Evolutionary conservation across 2,113 vertebrate species (phyloP).

Genomic region (Larimichthys polyactis): DNA sequence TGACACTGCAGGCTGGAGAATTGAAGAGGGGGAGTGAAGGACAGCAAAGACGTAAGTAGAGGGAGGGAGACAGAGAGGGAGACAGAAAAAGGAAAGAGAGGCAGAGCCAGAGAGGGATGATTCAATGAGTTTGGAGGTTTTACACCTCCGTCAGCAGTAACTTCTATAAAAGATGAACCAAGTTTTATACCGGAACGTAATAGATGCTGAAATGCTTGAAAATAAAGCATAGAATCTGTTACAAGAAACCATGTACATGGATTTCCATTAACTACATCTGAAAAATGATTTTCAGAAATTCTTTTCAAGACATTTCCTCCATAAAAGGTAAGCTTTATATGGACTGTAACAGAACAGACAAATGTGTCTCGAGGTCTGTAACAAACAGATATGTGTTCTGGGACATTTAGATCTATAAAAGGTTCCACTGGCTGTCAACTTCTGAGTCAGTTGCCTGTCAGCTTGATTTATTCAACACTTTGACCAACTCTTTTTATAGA

Average conservation of each 20-base stretch:
- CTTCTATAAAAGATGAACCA: conserved; percentile 64
- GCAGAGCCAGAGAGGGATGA: conserved; percentile 37
- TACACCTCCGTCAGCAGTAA: conserved; percentile 72
- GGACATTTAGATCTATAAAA: conserved; percentile 43
- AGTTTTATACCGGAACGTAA: conserved; percentile 44
- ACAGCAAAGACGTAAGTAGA: conserved; percentile 31
- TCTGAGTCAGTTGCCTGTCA: conserved; percentile 38
- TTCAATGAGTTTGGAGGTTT: conserved; percentile 55
- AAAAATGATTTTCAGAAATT: conserved; percentile 45
- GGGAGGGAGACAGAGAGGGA: conserved; percentile 16
- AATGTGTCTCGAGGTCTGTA: conserved; percentile 34
- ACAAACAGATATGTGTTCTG: conserved; percentile 50
- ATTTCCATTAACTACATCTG: conserved; percentile 44
- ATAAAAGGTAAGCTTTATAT: conserved; percentile 58
- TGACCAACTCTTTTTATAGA: conserved; percentile 57
- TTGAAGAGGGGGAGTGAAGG: conserved; percentile 54
- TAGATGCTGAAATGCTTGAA: conserved; percentile 47
- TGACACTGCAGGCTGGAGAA: conserved; percentile 55
- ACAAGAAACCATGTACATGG: conserved; percentile 13
- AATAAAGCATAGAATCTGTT: conserved; percentile 29
- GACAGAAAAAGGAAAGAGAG: conserved; percentile 22
- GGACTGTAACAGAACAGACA: conserved; percentile 8
- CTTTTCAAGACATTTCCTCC: conserved; percentile 17
- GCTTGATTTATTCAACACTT: conserved; percentile 56
- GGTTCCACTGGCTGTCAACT: conserved; percentile 49